Conservation (phyloP, 2,888 invertebrate genomes). For the Nezara viridula region DNA sequence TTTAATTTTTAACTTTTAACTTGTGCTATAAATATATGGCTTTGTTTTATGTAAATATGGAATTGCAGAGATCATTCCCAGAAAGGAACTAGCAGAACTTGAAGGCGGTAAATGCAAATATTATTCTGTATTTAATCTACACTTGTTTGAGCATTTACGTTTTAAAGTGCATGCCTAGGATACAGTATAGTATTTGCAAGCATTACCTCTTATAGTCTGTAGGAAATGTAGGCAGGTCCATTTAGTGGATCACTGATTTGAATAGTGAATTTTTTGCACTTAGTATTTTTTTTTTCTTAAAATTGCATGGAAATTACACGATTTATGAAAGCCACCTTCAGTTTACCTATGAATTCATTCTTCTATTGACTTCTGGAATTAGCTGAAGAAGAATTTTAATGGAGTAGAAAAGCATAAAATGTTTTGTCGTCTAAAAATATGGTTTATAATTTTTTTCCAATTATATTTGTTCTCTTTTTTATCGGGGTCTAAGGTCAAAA, state of each 20-base stretch:
- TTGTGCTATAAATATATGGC: slow-evolving; percentile 32
- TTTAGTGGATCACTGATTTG: not conserved
- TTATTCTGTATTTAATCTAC: slow-evolving; percentile 39
- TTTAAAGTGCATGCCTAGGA: slow-evolving; percentile 27
- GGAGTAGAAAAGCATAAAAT: not conserved
- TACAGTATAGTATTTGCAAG: slow-evolving; percentile 15
- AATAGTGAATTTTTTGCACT: not conserved
- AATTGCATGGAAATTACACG: not conserved
- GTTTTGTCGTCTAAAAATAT: no score
- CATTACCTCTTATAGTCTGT: slow-evolving; percentile 13
- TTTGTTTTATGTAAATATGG: slow-evolving; percentile 55
- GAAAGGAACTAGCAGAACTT: slow-evolving; percentile 72
- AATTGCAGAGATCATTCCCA: slow-evolving; percentile 71
- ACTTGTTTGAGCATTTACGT: slow-evolving; percentile 31
- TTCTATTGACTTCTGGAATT: not conserved
- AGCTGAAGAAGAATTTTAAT: not conserved
- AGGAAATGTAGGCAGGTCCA: not conserved
- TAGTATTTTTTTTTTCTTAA: not conserved
- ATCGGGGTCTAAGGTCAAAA: no score
- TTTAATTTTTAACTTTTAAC: slow-evolving; percentile 56
- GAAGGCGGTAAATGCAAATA: slow-evolving; percentile 71
- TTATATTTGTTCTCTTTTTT: no score
- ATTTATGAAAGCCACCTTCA: not conserved
- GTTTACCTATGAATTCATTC: not conserved
- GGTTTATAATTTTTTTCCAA: no score